These are phyloP conservation scores for Zonitis immaculata DNA, from an alignment of 2,888 invertebrate species.

Conservation along the genomic window DNA sequence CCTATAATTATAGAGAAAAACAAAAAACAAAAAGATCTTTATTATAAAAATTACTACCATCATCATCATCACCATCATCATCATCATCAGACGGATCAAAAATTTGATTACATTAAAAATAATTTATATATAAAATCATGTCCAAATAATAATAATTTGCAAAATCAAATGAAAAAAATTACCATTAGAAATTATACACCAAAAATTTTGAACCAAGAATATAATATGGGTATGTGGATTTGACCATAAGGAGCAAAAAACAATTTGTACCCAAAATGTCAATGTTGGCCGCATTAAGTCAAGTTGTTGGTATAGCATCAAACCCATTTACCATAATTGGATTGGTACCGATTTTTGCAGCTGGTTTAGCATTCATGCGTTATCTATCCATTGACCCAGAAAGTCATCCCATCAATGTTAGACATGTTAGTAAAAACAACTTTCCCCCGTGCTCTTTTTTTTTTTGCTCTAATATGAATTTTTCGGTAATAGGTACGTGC, in stretches of 20 bases:
- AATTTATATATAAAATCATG: conserved; percentile 56
- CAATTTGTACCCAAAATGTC: conserved; percentile 42
- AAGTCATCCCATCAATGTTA: conserved; percentile 66
- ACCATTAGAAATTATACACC: conserved; percentile 68
- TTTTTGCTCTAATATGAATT: neutral
- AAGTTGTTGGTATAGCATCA: conserved; percentile 41
- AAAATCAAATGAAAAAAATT: conserved; percentile 52
- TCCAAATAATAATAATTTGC: conserved; percentile 47
- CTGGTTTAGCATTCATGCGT: conserved; percentile 74
- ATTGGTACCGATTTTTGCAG: conserved; percentile 74
- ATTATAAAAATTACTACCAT: no score
- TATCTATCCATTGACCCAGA: conserved; percentile 82
- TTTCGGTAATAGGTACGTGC: conserved; percentile 57
- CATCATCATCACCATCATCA: no score
- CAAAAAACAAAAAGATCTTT: no score
- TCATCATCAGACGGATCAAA: no score
- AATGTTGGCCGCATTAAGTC: conserved; percentile 49
- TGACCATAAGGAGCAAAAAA: conserved; percentile 42
- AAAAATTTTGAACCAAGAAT: conserved; percentile 60
- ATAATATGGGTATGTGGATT: conserved; percentile 63
- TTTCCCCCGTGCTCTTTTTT: no score
- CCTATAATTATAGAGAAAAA: no score
- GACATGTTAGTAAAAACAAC: conserved; percentile 66
- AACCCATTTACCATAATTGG: conserved; percentile 61
- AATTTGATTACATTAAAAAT: conserved; percentile 50